phyloP scores from a whole-genome alignment of 2,888 invertebrate genomes.

The Leucania comma region DNA sequence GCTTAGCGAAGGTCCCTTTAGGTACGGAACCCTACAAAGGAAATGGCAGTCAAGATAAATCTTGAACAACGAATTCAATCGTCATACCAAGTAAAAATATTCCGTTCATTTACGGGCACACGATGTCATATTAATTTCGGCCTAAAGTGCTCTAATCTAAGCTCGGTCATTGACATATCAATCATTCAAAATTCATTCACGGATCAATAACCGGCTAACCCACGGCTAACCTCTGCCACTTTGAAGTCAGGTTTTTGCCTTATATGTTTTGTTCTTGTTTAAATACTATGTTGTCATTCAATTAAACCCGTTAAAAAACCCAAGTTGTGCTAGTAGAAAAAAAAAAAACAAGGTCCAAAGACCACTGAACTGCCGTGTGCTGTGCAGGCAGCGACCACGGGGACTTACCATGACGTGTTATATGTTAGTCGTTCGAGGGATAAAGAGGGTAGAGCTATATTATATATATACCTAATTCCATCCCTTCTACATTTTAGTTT shows the following conservation, averaged over 20 bases:
- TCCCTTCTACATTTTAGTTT: no score
- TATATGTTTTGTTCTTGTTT: not conserved
- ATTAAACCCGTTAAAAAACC: not conserved
- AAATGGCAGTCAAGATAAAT: not conserved
- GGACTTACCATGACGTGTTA: no score
- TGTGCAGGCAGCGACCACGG: not conserved
- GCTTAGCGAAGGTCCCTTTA: no score
- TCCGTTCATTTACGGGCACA: not conserved
- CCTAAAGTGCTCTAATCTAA: not conserved
- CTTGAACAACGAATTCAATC: not conserved
- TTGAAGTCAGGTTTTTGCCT: not conserved
- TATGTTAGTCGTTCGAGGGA: no score
- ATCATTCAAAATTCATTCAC: constrained; percentile 27
- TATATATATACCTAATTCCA: no score
- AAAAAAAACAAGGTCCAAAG: not conserved
- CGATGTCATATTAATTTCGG: not conserved
- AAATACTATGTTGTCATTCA: not conserved
- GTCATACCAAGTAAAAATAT: not conserved
- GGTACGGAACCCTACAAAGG: no score
- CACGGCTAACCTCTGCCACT: constrained; percentile 26
- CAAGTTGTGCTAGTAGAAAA: constrained; percentile 1
- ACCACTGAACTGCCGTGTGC: not conserved
- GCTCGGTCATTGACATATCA: constrained; percentile 29
- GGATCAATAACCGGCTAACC: constrained; percentile 44
- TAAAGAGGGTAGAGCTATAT: no score